Evolutionary conservation across 2,113 vertebrate genomes (phyloP), one percentile per base, ranked within the genome.

Genomic region (Chionodraco myersi): DNA sequence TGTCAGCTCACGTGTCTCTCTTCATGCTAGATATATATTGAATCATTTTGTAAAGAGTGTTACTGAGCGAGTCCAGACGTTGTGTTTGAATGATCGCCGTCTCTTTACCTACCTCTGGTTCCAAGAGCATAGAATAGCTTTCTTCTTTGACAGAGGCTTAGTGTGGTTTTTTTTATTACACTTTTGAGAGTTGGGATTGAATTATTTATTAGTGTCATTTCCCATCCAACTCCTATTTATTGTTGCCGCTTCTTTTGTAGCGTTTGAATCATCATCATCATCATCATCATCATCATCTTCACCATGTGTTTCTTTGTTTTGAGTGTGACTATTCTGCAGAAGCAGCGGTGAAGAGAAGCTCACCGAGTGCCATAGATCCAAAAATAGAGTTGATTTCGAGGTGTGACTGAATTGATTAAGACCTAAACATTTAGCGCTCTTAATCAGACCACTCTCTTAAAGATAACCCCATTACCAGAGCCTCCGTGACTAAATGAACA

Each of bases 61-160:
- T 65, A 44, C 34, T 81, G 70, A 82, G 11, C 18, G n/a, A 80
- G 61, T 52, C 47, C 18, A 53, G 61, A 70, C 73, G 30, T 30
- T 3, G 30, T 4, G 30, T 30, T 63, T 83, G 11, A 78, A 86
- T 61, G 76, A 80, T 48, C 73, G 45, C 64, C 73, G 60, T 59
- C 87, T 91, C 84, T 91, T 89, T 80, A 86, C 88, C 90, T 92
- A 91, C 90, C 92, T 92, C 91, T 89, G 92, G 89, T 92, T 89
- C 26, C 34, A 82, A 90, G 89, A 91, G 88, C 76, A 63, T 77
- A 85, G 69, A 69, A 54, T 53, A 82, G 79, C 75, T 81, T 82
- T 74, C 54, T 45, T 74, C 18, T 77, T 44, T 56, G 52, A 30
- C 30, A 60, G 48, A 67, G 57, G 64, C 57, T 61, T 75, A 30